phyloP scores from a whole-genome alignment of 2,888 invertebrate genomes.

The Drosophila nr. fundita region DNA sequence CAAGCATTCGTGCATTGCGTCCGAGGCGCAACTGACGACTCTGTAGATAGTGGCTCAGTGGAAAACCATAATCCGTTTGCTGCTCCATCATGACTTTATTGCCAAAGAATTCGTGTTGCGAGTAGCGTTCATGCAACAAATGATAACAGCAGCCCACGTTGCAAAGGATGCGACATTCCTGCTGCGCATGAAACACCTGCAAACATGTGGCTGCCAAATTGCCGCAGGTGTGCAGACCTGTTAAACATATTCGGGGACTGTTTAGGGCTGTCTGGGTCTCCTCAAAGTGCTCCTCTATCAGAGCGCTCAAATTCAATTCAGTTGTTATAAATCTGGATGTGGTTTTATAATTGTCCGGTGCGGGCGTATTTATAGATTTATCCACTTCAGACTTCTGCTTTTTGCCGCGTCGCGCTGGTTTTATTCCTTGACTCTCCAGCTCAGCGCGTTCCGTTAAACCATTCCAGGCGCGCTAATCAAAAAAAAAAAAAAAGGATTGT shows the following conservation, averaged over 20 bases:
- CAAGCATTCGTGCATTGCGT: slow-evolving; percentile 93
- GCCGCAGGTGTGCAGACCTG: slow-evolving; percentile 96
- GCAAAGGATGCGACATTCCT: slow-evolving; percentile 87
- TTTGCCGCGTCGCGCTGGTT: slow-evolving; percentile 76
- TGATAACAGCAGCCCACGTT: slow-evolving; percentile 97
- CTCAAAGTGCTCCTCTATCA: slow-evolving; percentile 86
- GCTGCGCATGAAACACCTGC: slow-evolving; percentile 88
- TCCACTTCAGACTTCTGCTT: slow-evolving; percentile 48
- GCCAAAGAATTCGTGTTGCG: slow-evolving; percentile 79
- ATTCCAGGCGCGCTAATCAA: slow-evolving; percentile 87
- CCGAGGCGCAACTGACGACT: slow-evolving; percentile 87
- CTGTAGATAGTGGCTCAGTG: slow-evolving; percentile 88
- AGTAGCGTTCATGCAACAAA: slow-evolving; percentile 88
- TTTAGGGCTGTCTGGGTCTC: slow-evolving; percentile 69
- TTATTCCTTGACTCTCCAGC: slow-evolving; percentile 84
- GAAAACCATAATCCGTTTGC: slow-evolving; percentile 87
- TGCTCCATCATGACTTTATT: slow-evolving; percentile 74
- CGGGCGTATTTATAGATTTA: not conserved
- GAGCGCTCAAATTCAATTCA: slow-evolving; percentile 86
- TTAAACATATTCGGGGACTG: slow-evolving; percentile 86
- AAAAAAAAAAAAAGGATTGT: slow-evolving; percentile 23
- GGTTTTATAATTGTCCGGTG: slow-evolving; percentile 86
- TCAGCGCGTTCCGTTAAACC: slow-evolving; percentile 86
- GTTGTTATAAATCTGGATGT: slow-evolving; percentile 87
- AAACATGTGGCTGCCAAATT: slow-evolving; percentile 91